phyloP scores from a whole-genome alignment of 2,888 invertebrate species.

The Spilosoma lubricipeda region DNA sequence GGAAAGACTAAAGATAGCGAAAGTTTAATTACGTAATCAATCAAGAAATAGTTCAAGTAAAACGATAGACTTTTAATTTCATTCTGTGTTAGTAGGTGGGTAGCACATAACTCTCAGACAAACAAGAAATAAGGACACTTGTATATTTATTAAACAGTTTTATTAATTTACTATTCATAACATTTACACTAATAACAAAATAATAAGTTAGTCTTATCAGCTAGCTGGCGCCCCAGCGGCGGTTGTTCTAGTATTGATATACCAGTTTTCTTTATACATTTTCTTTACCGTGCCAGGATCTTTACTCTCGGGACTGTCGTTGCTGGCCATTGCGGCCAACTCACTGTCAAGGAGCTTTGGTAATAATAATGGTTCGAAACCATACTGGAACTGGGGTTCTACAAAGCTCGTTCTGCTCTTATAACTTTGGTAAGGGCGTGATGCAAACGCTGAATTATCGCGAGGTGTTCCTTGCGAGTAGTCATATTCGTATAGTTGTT shows the following conservation, averaged over 20 bases:
- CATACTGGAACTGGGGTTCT: conserved; percentile 82
- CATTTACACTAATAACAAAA: conserved; percentile 56
- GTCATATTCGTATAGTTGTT: conserved; percentile 67
- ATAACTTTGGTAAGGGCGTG: conserved; percentile 66
- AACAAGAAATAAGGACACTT: conserved; percentile 24
- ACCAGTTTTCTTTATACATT: conserved; percentile 81
- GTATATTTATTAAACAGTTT: conserved; percentile 28
- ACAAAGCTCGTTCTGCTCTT: conserved; percentile 74
- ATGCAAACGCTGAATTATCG: conserved; percentile 70
- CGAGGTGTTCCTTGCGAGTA: conserved; percentile 67
- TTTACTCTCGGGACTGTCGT: conserved; percentile 75
- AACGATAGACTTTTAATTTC: conserved; percentile 25
- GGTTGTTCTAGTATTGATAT: conserved; percentile 77
- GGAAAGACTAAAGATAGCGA: conserved; percentile 62
- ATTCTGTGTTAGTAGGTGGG: conserved; percentile 10
- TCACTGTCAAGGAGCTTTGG: conserved; percentile 77
- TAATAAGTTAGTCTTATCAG: conserved; percentile 76
- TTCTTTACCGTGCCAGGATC: conserved; percentile 78
- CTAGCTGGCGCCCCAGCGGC: conserved; percentile 72
- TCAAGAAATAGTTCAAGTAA: conserved; percentile 40
- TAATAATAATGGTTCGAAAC: conserved; percentile 77
- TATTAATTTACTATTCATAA: conserved; percentile 50
- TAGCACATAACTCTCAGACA: conserved; percentile 2
- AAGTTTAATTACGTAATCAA: conserved; percentile 72
- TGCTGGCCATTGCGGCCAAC: conserved; percentile 78